Base-by-base conservation (phyloP, 2,888 invertebrate genomes). In the Dysmachus trigonus region DNA sequence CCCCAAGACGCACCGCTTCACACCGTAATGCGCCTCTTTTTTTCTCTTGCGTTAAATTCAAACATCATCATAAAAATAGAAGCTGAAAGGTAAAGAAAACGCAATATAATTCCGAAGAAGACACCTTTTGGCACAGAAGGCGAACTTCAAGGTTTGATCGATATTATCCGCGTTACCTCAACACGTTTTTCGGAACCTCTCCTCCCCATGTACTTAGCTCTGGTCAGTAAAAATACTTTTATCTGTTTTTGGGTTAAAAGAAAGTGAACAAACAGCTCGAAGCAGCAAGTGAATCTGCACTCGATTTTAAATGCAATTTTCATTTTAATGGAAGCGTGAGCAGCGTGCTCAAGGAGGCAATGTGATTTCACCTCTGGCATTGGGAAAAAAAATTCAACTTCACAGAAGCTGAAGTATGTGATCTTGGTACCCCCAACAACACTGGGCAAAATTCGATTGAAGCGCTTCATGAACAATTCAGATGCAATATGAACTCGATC, bases 271-370 rank as follows among this genome's bases (percentile, higher is more conserved):
- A 62, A 27, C 62, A 22, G 62, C 22, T 27, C 18, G 8, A 5
- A 62, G 62, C 18, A 81, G 53, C 33, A 81, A 53, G 81, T 81
- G 81, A 79, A 79, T 62, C 81, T 81, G 81, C 31, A n/a, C 62
- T 62, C 62, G 62, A 62, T 62, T 62, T 62, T 62, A 62, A 62
- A 62, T 62, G 62, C 62, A 62, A 62, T 62, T 62, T 62, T 27
- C 62, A 62, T 62, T 62, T 62, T 62, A 22, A 62, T 62, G 62
- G 62, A 62, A 62, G 62, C 62, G 62, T 62, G 62, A 62, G 62
- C 27, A 62, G 62, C 10, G 51, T 51, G 7, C 51, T 51, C 51
- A 51, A 51, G 51, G 51, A 51, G 62, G 27, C 62, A 10, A 27
- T 10, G 62, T 62, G 27, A 62, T 62, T 62, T 62, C 62, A 62